Evolutionary conservation across 1,140 invertebrate genomes (phyloP).

Genomic region (Subanguina moxae): DNA sequence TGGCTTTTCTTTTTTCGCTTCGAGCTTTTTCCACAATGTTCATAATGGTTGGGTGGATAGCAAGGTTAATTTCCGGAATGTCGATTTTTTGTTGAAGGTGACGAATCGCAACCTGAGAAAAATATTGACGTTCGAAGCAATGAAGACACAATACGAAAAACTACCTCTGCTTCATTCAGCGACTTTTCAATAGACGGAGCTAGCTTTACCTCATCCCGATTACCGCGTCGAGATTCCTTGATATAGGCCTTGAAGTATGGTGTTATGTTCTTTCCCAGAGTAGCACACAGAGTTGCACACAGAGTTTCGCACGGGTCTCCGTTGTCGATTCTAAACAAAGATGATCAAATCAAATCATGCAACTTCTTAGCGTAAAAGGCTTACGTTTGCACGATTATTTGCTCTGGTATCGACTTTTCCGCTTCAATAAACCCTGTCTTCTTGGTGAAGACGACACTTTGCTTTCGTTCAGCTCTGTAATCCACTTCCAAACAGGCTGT

Average conservation of each 20-base stretch:
- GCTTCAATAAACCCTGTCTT: slow-evolving; percentile 15
- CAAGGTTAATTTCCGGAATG: slow-evolving; percentile 92
- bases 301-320: slow-evolving; percentile 33
- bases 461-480: slow-evolving; percentile 15
- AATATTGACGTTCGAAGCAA: background rate
- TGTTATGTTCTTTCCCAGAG: slow-evolving; percentile 73
- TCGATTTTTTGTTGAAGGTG: slow-evolving; percentile 99
- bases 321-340: slow-evolving; percentile 23
- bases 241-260: slow-evolving; percentile 92
- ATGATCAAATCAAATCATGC: slow-evolving; percentile 10
- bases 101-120: slow-evolving; percentile 77
- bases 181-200: slow-evolving; percentile 97
- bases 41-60: slow-evolving; percentile 80
- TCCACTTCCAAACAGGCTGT: slow-evolving; percentile 23
- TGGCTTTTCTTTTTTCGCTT: slow-evolving; percentile 87
- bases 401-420: slow-evolving; percentile 25
- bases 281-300: too few relatives aligned
- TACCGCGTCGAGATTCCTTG: slow-evolving; percentile 47
- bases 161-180: slow-evolving; percentile 86
- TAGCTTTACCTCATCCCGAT: slow-evolving; percentile 90
- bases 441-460: slow-evolving; percentile 27
- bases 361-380: slow-evolving; percentile 5
- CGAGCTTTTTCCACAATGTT: slow-evolving; percentile 82
- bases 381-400: slow-evolving; percentile 20
- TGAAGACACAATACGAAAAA: background rate